Base-by-base conservation (phyloP, 2,113 vertebrate species). In the Strix uralensis region DNA sequence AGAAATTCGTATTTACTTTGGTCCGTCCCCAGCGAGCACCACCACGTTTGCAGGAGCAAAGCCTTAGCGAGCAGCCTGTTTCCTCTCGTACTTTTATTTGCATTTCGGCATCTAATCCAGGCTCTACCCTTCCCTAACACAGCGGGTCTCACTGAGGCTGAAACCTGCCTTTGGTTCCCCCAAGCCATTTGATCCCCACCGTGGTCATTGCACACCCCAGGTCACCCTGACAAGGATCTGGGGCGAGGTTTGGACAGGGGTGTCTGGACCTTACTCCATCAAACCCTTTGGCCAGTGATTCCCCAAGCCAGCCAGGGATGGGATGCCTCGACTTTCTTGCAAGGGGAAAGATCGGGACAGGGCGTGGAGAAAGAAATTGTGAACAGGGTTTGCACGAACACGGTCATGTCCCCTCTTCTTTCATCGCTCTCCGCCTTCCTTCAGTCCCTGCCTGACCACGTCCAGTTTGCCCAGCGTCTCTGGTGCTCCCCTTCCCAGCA, bases 161-260 rank as follows among this genome's bases (percentile, higher is more conserved):
- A 15, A 81, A 27, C 17, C 19, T 7, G 3, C 15, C 10, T 55
- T 38, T 3, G 10, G 4, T 57, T 44, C 11, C 15, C 11, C 36
- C 11, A 2, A 21, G 15, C 20, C 7, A 0, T 40, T 36, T 32
- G 30, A 17, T 26, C 26, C 29, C 17, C 26, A 10, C 5, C 0
- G 0, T 15, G 59, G 5, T 15, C 61, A 1, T 2, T 1, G 0
- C 10, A 1, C 1, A 7, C 16, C 27, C 46, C 6, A 1, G 79
- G 32, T 69, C 62, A 16, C 15, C 14, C 62, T 59, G 93, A 6
- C 7, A 1, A 0, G 13, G 58, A 20, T 46, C 44, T 40, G 54
- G 55, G 44, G 5, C 0, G 32, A 70, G 46, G 23, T n/a, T 52
- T 66, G 81, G 72, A 16, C 7, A 1, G 0, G 4, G 20, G 10